phyloP scores from a whole-genome alignment of 2,113 vertebrate species.

The Theropithecus gelada region DNA sequence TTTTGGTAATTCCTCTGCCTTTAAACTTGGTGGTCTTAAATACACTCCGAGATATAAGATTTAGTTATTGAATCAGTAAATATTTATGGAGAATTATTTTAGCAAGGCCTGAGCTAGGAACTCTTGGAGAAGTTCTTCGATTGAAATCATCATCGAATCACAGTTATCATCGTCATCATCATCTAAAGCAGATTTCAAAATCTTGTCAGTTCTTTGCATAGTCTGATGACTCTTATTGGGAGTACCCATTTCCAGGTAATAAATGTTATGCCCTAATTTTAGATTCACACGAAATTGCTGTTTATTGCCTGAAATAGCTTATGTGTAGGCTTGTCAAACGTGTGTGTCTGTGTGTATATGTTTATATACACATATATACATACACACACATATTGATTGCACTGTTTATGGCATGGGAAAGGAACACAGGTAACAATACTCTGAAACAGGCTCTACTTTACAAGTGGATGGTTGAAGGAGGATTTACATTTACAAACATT shows the following conservation, averaged over 20 bases:
- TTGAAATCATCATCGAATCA: neutral
- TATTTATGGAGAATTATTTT: conserved; percentile 1
- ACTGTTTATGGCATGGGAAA: neutral
- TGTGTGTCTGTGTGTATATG: neutral
- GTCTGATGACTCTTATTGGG: neutral
- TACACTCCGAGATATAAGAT: neutral
- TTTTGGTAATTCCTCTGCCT: neutral
- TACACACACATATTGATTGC: neutral
- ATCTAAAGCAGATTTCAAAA: neutral
- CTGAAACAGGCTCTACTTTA: neutral
- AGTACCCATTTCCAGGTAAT: neutral
- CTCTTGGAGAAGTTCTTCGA: neutral
- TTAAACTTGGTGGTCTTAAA: neutral
- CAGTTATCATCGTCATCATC: neutral
- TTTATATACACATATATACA: neutral
- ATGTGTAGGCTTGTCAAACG: neutral
- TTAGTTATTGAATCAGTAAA: neutral
- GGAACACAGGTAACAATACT: neutral
- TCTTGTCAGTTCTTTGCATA: neutral
- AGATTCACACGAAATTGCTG: neutral
- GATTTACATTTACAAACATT: neutral
- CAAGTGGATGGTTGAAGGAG: neutral
- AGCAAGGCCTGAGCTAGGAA: neutral
- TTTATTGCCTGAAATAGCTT: neutral
- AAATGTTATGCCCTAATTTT: neutral